Conservation (phyloP, 1,140 invertebrate species). For the Scaptomyza pallida region DNA sequence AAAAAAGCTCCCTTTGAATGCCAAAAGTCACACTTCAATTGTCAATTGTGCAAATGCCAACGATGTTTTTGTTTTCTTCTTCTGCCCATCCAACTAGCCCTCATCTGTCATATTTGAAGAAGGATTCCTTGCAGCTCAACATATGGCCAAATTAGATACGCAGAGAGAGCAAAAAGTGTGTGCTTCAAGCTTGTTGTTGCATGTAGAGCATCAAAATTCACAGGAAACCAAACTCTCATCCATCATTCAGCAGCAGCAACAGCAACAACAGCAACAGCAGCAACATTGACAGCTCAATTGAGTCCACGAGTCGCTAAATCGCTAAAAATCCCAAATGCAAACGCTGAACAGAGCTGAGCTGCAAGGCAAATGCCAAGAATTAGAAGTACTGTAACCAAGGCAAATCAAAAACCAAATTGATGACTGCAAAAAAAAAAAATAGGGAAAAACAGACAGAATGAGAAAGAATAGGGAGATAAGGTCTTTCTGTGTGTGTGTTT, state of each 20-base stretch:
- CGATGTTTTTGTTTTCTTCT: too few species aligned
- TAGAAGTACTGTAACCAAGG: constrained; percentile 24
- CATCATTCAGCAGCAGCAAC: constrained; percentile 49
- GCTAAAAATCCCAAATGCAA: constrained; percentile 69
- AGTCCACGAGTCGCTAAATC: constrained; percentile 43
- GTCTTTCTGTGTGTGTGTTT: too few species aligned
- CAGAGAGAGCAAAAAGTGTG: neutral
- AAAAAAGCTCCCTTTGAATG: neutral
- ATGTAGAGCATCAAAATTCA: constrained; percentile 14
- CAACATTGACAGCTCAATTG: constrained; percentile 59
- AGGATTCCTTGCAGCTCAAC: neutral
- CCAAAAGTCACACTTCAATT: neutral
- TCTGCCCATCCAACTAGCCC: too few species aligned
- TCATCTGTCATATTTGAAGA: constrained; percentile 19
- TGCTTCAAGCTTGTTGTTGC: constrained; percentile 4
- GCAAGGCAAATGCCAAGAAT: constrained; percentile 64
- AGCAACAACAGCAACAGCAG: too few species aligned
- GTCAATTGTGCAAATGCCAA: constrained; percentile 4
- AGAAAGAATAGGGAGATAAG: too few species aligned
- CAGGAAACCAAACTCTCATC: constrained; percentile 35
- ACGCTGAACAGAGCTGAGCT: constrained; percentile 41
- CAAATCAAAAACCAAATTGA: constrained; percentile 67
- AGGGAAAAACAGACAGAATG: constrained; percentile 7
- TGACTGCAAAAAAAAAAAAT: constrained; percentile 64
- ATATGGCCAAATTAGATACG: constrained; percentile 24